Conservation (phyloP, 2,888 invertebrate species). For the Isotomurus palustris region DNA sequence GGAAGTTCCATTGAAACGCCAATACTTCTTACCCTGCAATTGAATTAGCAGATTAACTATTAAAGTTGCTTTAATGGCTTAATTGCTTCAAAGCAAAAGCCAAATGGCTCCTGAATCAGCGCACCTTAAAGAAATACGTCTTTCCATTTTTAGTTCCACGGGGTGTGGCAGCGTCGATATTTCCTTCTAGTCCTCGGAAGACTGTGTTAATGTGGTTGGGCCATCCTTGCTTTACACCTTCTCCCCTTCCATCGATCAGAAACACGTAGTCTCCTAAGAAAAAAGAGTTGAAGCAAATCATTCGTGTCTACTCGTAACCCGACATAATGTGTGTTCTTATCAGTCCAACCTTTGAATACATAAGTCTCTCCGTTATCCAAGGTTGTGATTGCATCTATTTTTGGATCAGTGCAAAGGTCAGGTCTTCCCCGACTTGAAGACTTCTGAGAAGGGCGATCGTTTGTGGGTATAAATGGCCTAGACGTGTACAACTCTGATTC, state of each 20-base stretch:
- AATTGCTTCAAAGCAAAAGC: too few relatives aligned
- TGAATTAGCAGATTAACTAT: conserved; percentile 1
- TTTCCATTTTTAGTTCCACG: conserved; percentile 35
- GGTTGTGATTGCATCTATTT: conserved; percentile 36
- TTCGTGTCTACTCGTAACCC: background rate
- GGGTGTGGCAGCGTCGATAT: conserved; percentile 37
- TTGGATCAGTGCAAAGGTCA: conserved; percentile 31
- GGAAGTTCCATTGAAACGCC: conserved; percentile 32
- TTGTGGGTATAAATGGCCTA: too few relatives aligned
- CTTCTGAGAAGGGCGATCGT: too few relatives aligned
- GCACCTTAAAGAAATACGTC: conserved; percentile 42
- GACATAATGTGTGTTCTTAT: background rate
- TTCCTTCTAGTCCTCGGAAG: conserved; percentile 28
- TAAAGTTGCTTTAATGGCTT: background rate
- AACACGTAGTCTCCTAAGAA: conserved; percentile 25
- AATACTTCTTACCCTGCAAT: conserved; percentile 40
- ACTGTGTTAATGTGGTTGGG: conserved; percentile 26
- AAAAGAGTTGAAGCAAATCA: background rate
- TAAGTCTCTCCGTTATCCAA: conserved; percentile 26
- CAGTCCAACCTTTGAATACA: conserved; percentile 21
- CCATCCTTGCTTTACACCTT: conserved; percentile 20
- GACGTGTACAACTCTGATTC: too few relatives aligned
- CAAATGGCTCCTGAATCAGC: too few relatives aligned
- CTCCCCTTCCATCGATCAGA: conserved; percentile 18
- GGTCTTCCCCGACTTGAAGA: conserved; percentile 14